Evolutionary conservation across 2,113 vertebrate genomes (phyloP).

Genomic region (Danio rerio): DNA sequence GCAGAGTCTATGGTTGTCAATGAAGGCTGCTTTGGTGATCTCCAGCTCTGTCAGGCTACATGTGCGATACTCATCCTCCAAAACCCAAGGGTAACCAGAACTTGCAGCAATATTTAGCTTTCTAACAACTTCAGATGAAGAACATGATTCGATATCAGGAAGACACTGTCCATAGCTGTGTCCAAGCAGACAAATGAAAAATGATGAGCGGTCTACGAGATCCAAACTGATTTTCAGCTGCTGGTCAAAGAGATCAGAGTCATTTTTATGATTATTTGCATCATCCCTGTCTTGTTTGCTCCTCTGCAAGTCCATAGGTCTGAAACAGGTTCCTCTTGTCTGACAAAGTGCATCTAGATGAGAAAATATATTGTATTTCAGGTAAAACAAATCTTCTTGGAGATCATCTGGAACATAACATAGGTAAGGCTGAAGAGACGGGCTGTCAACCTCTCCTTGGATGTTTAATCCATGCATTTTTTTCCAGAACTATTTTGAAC

Average conservation of each 20-base stretch:
- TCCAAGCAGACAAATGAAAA: conserved; percentile 61
- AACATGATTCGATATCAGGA: neutral
- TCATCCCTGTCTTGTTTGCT: neutral
- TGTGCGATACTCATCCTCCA: conserved; percentile 53
- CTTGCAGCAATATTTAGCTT: conserved; percentile 63
- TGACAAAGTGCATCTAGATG: conserved; percentile 62
- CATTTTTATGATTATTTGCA: neutral
- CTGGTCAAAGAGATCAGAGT: conserved; percentile 30
- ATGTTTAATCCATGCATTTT: conserved; percentile 7
- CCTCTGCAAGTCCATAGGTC: conserved; percentile 57
- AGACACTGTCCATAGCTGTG: conserved; percentile 59
- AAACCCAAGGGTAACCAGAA: conserved; percentile 63
- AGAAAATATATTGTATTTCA: conserved; percentile 59
- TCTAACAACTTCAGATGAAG: conserved; percentile 50
- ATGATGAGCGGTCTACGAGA: conserved; percentile 58
- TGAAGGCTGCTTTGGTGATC: conserved; percentile 60
- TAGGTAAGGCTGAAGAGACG: conserved; percentile 49
- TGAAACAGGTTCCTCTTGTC: conserved; percentile 59
- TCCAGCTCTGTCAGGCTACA: conserved; percentile 62
- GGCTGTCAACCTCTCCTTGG: neutral
- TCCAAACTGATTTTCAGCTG: conserved; percentile 62
- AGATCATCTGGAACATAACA: conserved; percentile 57
- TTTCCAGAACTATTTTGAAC: too few species aligned
- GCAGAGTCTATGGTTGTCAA: conserved; percentile 54
- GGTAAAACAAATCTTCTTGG: conserved; percentile 59